Evolutionary conservation across 2,888 invertebrate species (phyloP).

Genomic region (Pristionchus maxplancki): DNA sequence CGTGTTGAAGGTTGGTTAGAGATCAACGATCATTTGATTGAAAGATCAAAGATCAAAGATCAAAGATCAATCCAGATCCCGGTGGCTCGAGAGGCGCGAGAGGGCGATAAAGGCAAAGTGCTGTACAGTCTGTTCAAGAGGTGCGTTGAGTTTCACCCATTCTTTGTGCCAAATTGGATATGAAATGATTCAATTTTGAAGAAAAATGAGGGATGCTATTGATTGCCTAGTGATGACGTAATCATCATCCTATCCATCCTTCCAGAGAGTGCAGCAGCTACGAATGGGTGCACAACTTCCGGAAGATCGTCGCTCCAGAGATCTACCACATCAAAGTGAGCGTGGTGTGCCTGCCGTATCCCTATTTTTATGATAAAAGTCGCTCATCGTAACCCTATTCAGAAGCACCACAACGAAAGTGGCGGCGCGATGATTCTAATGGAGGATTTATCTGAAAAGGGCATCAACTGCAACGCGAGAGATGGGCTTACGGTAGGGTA

Average conservation of each 20-base stretch:
- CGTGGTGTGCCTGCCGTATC: not conserved
- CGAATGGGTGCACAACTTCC: slow-evolving; percentile 52
- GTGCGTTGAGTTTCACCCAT: not conserved
- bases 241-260: not conserved
- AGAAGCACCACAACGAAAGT: slow-evolving; percentile 50
- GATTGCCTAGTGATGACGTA: not conserved
- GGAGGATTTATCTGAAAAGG: slow-evolving; percentile 45
- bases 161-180: not conserved
- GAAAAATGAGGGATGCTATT: not conserved
- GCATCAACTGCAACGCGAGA: slow-evolving; percentile 26
- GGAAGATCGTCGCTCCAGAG: slow-evolving; percentile 51
- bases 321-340: slow-evolving; percentile 49
- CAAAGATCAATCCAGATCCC: slow-evolving; percentile 28
- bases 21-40: not conserved
- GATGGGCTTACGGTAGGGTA: slow-evolving; percentile 40
- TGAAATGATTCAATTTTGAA: not conserved
- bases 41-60: not conserved
- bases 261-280: slow-evolving; percentile 48
- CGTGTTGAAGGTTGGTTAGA: slow-evolving; percentile 26
- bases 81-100: slow-evolving; percentile 44
- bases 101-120: slow-evolving; percentile 35
- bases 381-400: too few species aligned
- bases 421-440: slow-evolving; percentile 50
- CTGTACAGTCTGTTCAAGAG: slow-evolving; percentile 51
- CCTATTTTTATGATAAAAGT: not conserved